Evolutionary conservation across 2,113 vertebrate genomes (phyloP).

Genomic region (Ptilonorhynchus violaceus): DNA sequence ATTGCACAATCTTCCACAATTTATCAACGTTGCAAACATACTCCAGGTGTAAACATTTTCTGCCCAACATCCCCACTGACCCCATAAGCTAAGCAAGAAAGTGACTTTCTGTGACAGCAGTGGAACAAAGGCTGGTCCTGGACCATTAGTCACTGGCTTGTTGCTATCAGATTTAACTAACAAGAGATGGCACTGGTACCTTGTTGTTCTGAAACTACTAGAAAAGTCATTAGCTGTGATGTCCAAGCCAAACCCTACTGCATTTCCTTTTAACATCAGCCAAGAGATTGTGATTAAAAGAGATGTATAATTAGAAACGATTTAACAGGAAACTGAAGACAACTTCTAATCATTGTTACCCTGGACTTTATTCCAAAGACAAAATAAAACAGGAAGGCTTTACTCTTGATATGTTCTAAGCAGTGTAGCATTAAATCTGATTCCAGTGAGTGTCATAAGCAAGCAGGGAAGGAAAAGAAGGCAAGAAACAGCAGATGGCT

Average conservation of each 20-base stretch:
- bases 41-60: not conserved
- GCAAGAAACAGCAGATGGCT: not conserved
- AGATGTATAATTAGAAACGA: not conserved
- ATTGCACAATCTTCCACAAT: not conserved
- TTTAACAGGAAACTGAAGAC: not conserved
- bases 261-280: not conserved
- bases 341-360: not conserved
- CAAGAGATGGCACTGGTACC: slow-evolving; percentile 6
- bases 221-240: not conserved
- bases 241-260: not conserved
- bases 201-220: not conserved
- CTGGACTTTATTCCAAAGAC: not conserved
- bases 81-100: not conserved
- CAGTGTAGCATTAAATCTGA: not conserved
- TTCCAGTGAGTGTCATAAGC: not conserved
- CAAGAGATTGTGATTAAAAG: not conserved
- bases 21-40: not conserved
- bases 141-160: not conserved
- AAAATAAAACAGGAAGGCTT: not conserved
- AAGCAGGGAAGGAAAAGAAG: not conserved
- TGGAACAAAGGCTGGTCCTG: not conserved
- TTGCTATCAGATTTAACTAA: not conserved
- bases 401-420: not conserved
- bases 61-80: not conserved
- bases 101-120: not conserved